These are phyloP conservation scores for Hiodon alosoides DNA, from an alignment of 2,113 vertebrate genomes.

Conservation along the genomic window DNA sequence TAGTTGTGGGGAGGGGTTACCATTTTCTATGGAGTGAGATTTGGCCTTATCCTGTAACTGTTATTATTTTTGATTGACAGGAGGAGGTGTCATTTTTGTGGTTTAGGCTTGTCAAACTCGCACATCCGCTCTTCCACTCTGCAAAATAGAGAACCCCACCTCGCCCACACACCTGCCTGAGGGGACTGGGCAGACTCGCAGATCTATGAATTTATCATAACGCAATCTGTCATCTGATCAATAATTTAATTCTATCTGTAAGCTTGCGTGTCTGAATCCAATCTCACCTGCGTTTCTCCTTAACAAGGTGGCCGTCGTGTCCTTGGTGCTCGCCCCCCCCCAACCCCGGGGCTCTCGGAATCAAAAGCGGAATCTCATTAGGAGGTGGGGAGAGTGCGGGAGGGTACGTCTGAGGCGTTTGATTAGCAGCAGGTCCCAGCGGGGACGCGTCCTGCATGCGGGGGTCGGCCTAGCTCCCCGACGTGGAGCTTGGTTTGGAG, in stretches of 20 bases:
- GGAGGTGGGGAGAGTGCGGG: conserved; percentile 44
- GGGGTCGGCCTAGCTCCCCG: too few relatives aligned
- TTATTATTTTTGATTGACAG: too few relatives aligned
- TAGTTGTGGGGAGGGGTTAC: too few relatives aligned
- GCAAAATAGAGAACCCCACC: not conserved
- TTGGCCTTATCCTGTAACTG: too few relatives aligned
- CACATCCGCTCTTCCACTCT: conserved; percentile 36
- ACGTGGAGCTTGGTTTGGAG: too few relatives aligned
- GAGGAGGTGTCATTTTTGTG: too few relatives aligned
- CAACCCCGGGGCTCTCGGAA: conserved; percentile 22
- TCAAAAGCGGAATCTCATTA: conserved; percentile 59
- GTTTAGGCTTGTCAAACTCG: conserved; percentile 26
- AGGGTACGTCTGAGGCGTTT: conserved; percentile 49
- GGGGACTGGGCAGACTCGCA: conserved; percentile 36
- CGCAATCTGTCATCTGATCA: conserved; percentile 67
- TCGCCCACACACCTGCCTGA: conserved; percentile 23
- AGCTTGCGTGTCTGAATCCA: conserved; percentile 55
- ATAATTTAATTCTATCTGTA: conserved; percentile 67
- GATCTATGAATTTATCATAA: conserved; percentile 63
- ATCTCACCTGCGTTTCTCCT: conserved; percentile 54
- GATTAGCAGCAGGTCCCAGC: conserved; percentile 45
- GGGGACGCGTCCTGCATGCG: too few relatives aligned
- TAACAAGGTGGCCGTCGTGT: conserved; percentile 52
- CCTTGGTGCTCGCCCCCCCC: conserved; percentile 43
- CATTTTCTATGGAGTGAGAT: too few relatives aligned